Base-by-base conservation (phyloP, 1,140 invertebrate species). In the Drosophila busckii region DNA sequence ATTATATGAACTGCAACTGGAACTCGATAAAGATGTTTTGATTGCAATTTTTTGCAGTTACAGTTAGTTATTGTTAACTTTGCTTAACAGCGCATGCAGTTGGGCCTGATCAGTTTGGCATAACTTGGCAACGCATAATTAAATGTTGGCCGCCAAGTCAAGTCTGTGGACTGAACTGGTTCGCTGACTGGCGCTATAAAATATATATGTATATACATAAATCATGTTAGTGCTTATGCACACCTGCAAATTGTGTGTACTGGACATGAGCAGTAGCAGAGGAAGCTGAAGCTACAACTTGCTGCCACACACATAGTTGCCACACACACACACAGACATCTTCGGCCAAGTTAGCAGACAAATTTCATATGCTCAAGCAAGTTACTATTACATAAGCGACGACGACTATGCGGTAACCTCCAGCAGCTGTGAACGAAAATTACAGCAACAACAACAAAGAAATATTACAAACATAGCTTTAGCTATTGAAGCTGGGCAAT, bases 401-500 rank as follows among this genome's bases (percentile, higher is more conserved):
- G n/a, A n/a, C n/a, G n/a, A n/a, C 38, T 42, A 67, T 78, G 67
- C 67, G 48, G 73, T 80, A 78, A 80, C 70, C 56, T 70, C 52
- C 31, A 40, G 73, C 69, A 80, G 71, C 67, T 76, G 71, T 70
- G 60, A 54, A 64, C n/a, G n/a, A 68, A 75, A 58, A 38, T 42
- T 44, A 32, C 46, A 53, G 49, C 17, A 13, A 17, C 13, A 26
- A 15, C n/a, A 20, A 20, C 28, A 50, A 35, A 35, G 49, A 38
- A 34, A 45, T 17, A 10, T 23, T 22, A 28, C 49, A 40, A 17
- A 46, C 31, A 35, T 32, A 34, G 59, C 23, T 44, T 41, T 31
- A 45, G 49, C n/a, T 9, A 19, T 35, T 31, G 22, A 26, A 2
- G 10, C 15, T 58, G 42, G 41, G 50, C 68, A 59, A 75, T 75